phyloP scores from a whole-genome alignment of 2,797 vertebrate genomes.

The Lacerta agilis region DNA sequence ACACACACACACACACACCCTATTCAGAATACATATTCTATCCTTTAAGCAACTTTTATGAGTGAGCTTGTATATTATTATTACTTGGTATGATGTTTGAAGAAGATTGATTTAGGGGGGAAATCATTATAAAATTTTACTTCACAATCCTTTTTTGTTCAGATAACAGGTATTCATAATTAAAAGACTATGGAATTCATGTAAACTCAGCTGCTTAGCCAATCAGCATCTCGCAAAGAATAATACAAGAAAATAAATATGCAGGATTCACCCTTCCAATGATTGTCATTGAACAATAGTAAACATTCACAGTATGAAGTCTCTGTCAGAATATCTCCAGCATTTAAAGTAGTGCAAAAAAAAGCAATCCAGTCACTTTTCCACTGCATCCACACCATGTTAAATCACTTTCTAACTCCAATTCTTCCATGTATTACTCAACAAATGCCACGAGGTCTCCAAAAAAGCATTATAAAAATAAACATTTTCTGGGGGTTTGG shows the following conservation, averaged over 20 bases:
- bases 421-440: conserved; percentile 73
- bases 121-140: conserved; percentile 77
- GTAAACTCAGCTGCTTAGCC: conserved; percentile 67
- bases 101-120: conserved; percentile 72
- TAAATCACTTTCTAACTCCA: conserved; percentile 71
- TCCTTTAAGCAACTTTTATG: not conserved
- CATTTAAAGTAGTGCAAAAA: conserved; percentile 84
- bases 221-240: conserved; percentile 71
- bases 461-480: conserved; percentile 83
- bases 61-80: conserved; percentile 54
- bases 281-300: conserved; percentile 85
- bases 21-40: conserved; percentile 10
- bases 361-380: conserved; percentile 79
- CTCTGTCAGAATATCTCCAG: conserved; percentile 81
- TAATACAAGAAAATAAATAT: conserved; percentile 73
- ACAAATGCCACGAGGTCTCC: conserved; percentile 74
- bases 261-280: conserved; percentile 79
- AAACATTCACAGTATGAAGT: conserved; percentile 87
- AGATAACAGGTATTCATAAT: conserved; percentile 73
- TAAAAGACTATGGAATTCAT: conserved; percentile 71
- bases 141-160: conserved; percentile 71
- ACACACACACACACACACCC: not conserved
- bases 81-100: conserved; percentile 62
- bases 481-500: conserved; percentile 79
- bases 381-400: conserved; percentile 74